Evolutionary conservation across 2,113 vertebrate species (phyloP), one percentile per base, ranked within the genome.

Genomic region (Melanostigma gelatinosum): DNA sequence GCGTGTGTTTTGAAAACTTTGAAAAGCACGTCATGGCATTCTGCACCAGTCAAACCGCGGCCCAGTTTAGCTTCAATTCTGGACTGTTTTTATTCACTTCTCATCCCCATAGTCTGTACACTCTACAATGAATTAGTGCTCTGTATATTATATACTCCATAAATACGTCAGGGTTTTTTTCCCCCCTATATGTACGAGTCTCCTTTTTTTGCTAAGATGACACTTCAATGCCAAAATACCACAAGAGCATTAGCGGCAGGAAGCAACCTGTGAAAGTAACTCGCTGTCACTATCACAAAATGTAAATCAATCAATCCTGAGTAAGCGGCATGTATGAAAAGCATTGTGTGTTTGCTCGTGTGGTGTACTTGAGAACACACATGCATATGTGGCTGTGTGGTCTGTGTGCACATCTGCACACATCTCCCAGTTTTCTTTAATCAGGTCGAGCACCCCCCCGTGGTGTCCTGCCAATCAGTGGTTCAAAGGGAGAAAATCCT

Each of bases 31-130:
- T 87, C 72, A 78, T 80, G 83, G 57, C 71, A 86, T 85, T 82
- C 67, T 78, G 82, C 64, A 83, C 27, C 71, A 86, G 83, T 85
- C 76, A 46, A 77, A 90, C 84, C 80, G 1, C 91, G 89, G 67
- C 80, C 73, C 62, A 67, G 69, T 84, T 89, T 87, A 86, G 79
- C 71, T 67, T 52, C 48, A 79, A 86, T 8, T 75, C 63, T 77
- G 48, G 54, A 78, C 82, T 86, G 69, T 83, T 85, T 85, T 87
- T 78, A 84, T 89, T 82, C 74, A 81, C 58, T 72, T 78, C 72
- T 66, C 67, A 64, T 72, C 50, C 34, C 52, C 42, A 8, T 44
- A 61, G 80, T 68, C 71, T 80, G 72, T 38, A 52, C 83, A 38
- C 22, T 85, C 65, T 20, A 54, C 18, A 75, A 66, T 73, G 42